Base-by-base conservation (phyloP, 2,888 invertebrate species). In the Poecilus cupreus region DNA sequence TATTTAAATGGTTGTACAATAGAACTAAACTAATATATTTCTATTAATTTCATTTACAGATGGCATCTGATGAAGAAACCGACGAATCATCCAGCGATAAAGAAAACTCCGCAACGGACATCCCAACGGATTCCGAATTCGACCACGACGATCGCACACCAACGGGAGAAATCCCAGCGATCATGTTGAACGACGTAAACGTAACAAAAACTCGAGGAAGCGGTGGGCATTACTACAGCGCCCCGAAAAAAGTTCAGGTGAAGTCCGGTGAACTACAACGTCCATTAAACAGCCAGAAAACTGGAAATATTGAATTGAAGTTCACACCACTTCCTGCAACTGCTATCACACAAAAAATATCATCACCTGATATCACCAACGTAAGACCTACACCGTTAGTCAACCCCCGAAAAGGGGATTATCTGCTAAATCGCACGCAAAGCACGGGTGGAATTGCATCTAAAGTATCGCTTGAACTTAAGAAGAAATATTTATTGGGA, bases 111-210 rank as follows among this genome's bases (percentile, higher is more conserved):
- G 96, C 96, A 1, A 97, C 97, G 0, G 97, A 97, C 91, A 97
- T 97, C 85, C 96, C 96, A 68, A 97, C 97, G 0, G 97, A 97
- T 90, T 97, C 97, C 24, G 97, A 97, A 90, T 97, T 97, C 87
- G 97, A 96, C 84, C 94, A 96, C 83, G 96, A 96, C 86, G 94
- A 94, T 51, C 90, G 90, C 16, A 92, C 92, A 0, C 94, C 94
- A 20, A 93, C 93, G 0, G 92, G 94, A 76, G 93, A 94, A 83
- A 92, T 94, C 24, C 96, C 96, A 10, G 93, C 94, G 84, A 96
- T 96, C 81, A 91, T 94, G 75, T 93, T 94, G 83, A 94, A 94
- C 86, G 94, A 95, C 85, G 89, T 91, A 20, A 90, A 91, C 85
- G 90, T 93, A 77, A 90, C 91, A 24, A 93, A 92, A 86, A 89